Evolutionary conservation across 2,113 vertebrate species (phyloP).

Genomic region (Platichthys stellatus): DNA sequence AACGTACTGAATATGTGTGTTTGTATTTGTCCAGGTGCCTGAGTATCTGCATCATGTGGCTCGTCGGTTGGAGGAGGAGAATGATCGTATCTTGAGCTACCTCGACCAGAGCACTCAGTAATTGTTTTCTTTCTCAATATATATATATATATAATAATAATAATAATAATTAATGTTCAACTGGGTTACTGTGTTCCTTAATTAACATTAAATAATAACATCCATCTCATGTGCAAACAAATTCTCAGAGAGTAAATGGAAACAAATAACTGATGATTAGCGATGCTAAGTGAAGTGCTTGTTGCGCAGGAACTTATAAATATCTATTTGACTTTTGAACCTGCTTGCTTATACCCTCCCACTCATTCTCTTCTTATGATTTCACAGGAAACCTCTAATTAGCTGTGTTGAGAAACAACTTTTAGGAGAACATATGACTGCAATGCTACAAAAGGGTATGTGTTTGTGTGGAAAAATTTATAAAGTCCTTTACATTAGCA

Average conservation of each 20-base stretch:
- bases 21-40: conserved; percentile 61
- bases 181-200: too few species aligned
- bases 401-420: conserved; percentile 97
- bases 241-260: too few species aligned
- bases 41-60: conserved; percentile 96
- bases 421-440: conserved; percentile 97
- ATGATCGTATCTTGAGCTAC: conserved; percentile 96
- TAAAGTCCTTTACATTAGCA: neutral
- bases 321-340: neutral
- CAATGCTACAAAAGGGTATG: conserved; percentile 97
- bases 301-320: neutral
- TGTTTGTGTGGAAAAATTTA: neutral
- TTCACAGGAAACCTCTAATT: conserved; percentile 93
- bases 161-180: neutral
- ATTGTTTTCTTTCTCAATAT: conserved; percentile 1
- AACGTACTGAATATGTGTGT: conserved; percentile 3
- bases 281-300: too few species aligned
- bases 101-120: conserved; percentile 91
- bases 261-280: too few species aligned
- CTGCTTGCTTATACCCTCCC: neutral
- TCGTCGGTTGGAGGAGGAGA: conserved; percentile 97
- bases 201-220: too few species aligned
- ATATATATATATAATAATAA: too few species aligned
- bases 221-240: too few species aligned
- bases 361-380: conserved; percentile 48